These are phyloP conservation scores for Orthosia gothica DNA, from an alignment of 2,888 invertebrate genomes.

Conservation along the genomic window DNA sequence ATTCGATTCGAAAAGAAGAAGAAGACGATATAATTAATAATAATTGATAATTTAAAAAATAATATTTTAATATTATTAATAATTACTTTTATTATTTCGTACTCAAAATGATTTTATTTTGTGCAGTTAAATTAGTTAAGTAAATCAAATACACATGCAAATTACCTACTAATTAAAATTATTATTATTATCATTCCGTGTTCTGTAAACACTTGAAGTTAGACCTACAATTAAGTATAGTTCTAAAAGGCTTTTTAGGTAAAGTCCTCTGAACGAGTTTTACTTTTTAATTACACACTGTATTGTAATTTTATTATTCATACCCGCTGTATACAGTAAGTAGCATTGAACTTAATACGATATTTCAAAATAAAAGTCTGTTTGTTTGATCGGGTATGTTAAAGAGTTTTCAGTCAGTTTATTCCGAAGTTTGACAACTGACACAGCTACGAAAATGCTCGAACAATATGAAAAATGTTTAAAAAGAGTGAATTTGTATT, in stretches of 20 bases:
- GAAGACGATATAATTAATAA: too few species aligned
- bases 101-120: neutral
- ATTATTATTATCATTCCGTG: neutral
- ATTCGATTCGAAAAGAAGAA: too few species aligned
- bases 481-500: slow-evolving; percentile 38
- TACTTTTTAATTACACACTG: slow-evolving; percentile 14
- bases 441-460: slow-evolving; percentile 40
- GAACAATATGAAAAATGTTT: slow-evolving; percentile 43
- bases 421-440: neutral
- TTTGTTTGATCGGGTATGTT: neutral
- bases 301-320: neutral
- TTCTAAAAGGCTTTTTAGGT: neutral
- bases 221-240: neutral
- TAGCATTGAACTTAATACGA: slow-evolving; percentile 21
- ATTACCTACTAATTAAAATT: neutral
- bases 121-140: neutral
- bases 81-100: too few species aligned
- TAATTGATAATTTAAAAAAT: too few species aligned
- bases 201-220: neutral
- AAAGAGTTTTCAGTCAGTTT: neutral
- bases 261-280: neutral
- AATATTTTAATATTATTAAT: neutral
- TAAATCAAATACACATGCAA: neutral
- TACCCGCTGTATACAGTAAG: slow-evolving; percentile 1
- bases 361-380: slow-evolving; percentile 11